Conservation (phyloP, 1,140 invertebrate species). For the Onthophagus taurus region DNA sequence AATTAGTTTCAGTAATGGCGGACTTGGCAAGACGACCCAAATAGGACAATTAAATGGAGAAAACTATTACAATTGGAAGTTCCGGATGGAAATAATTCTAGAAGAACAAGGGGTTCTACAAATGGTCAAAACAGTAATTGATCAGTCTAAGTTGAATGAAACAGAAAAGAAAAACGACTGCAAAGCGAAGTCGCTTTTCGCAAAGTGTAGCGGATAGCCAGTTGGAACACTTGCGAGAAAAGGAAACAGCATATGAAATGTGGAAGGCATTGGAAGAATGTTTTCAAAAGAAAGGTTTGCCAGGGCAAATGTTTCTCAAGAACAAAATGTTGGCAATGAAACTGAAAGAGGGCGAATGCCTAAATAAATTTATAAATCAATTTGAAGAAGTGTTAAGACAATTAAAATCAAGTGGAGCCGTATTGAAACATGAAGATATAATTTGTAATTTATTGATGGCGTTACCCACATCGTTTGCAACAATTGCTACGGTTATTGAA, state of each 20-base stretch:
- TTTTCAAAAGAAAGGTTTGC: constrained; percentile 18
- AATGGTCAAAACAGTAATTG: too few species aligned
- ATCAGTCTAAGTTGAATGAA: too few species aligned
- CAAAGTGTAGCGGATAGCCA: constrained; percentile 15
- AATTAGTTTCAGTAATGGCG: too few species aligned
- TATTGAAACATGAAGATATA: constrained; percentile 15
- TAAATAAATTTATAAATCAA: constrained; percentile 16
- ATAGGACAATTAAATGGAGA: too few species aligned
- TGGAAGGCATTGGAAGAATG: constrained; percentile 13
- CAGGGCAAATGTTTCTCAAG: constrained; percentile 15
- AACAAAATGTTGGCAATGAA: constrained; percentile 17
- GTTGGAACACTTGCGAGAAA: constrained; percentile 11
- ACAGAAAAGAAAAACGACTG: too few species aligned
- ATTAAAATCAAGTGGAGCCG: constrained; percentile 13
- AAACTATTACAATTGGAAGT: too few species aligned
- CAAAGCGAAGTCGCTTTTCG: too few species aligned
- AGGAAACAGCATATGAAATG: constrained; percentile 14
- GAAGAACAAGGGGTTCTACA: too few species aligned
- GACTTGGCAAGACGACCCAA: too few species aligned
- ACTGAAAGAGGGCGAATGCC: constrained; percentile 15
- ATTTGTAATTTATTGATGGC: constrained; percentile 16
- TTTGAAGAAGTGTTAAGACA: constrained; percentile 19
- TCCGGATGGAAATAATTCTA: too few species aligned
- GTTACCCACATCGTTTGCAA: constrained; percentile 17
- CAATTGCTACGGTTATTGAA: constrained; percentile 16